Evolutionary conservation across 2,797 vertebrate genomes (phyloP).

Genomic region (Peromyscus nudipes): DNA sequence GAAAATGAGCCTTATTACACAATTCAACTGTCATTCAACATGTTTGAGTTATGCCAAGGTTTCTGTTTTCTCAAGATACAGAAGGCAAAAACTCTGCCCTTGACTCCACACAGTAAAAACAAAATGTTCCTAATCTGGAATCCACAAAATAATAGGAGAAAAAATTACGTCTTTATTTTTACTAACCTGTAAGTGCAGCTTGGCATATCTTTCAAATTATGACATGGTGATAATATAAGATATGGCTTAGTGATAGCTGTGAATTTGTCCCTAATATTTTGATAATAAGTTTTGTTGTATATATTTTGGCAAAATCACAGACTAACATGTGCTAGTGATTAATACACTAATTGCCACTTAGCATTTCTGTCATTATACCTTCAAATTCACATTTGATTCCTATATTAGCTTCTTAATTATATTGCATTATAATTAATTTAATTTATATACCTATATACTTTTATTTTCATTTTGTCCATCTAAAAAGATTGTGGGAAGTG

Average conservation of each 20-base stretch:
- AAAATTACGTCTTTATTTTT: conserved; percentile 6
- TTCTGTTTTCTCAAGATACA: not conserved
- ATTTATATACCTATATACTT: conserved; percentile 9
- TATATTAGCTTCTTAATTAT: not conserved
- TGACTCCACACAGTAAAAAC: not conserved
- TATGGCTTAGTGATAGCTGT: not conserved
- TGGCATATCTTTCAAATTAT: not conserved
- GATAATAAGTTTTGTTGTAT: not conserved
- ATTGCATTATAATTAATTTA: conserved; percentile 20
- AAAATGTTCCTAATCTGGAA: not conserved
- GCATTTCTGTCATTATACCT: not conserved
- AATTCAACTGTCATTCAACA: not conserved
- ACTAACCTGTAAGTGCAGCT: conserved; percentile 12
- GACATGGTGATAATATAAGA: not conserved
- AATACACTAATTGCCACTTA: not conserved
- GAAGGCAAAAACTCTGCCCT: not conserved
- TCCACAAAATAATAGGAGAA: not conserved
- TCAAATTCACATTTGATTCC: not conserved
- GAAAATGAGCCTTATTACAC: not conserved
- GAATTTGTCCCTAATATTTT: conserved; percentile 26
- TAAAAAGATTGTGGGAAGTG: conserved; percentile 48
- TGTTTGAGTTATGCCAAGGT: not conserved
- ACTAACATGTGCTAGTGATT: not conserved
- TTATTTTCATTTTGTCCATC: conserved; percentile 56
- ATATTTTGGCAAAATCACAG: not conserved